A percentile compares a stretch with the other conserved stretches of the same genome.
Conservation (phyloP, 1,140 invertebrate species). For the Bombus ignitus region DNA sequence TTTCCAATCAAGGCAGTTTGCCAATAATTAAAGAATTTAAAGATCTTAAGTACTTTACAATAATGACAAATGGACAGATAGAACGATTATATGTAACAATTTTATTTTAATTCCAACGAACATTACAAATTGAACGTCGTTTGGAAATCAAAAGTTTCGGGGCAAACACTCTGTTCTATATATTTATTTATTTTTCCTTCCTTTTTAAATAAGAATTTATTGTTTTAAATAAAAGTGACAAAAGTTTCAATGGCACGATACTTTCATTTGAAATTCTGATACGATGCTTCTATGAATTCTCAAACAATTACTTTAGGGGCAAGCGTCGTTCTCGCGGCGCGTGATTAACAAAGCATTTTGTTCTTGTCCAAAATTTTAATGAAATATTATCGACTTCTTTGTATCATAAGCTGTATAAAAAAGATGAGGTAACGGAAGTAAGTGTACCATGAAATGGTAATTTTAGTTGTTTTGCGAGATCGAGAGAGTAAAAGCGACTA, state of each 20-base stretch:
- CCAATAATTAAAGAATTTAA: background rate
- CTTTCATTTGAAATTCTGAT: background rate
- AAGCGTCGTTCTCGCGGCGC: slow-evolving; percentile 32
- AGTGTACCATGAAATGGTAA: slow-evolving; percentile 30
- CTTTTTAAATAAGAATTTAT: background rate
- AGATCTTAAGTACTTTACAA: background rate
- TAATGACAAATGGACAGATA: background rate
- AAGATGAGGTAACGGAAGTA: background rate
- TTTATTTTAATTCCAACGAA: slow-evolving; percentile 1
- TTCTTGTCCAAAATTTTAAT: slow-evolving; percentile 26
- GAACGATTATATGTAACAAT: background rate
- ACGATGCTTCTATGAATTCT: background rate
- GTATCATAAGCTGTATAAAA: slow-evolving; percentile 35
- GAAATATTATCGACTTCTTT: slow-evolving; percentile 44
- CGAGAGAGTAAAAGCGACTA: background rate
- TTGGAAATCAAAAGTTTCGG: background rate
- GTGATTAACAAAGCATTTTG: slow-evolving; percentile 45
- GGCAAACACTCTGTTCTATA: background rate
- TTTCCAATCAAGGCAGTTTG: slow-evolving; percentile 11
- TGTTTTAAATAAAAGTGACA: background rate
- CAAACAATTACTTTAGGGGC: background rate
- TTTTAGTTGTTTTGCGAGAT: slow-evolving; percentile 14
- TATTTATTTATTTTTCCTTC: background rate
- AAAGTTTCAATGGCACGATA: background rate
- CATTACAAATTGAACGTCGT: background rate